Evolutionary conservation across 2,113 vertebrate genomes (phyloP).

Genomic region (Agapornis roseicollis): DNA sequence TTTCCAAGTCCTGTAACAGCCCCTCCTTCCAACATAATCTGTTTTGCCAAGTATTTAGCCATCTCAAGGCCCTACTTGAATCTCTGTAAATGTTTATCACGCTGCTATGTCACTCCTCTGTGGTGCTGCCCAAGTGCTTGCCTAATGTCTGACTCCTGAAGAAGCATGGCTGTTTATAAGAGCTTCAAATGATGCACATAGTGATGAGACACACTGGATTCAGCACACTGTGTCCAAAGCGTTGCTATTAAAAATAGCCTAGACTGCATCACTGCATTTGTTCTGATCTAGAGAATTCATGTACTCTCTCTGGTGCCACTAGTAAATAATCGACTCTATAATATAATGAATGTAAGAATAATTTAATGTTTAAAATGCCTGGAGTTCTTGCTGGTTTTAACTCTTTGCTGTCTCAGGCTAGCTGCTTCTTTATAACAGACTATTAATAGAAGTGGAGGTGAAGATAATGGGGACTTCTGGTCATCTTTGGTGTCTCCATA

Average conservation of each 20-base stretch:
- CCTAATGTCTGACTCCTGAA: conserved; percentile 2
- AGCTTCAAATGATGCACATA: conserved; percentile 7
- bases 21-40: conserved; percentile 67
- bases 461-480: background rate
- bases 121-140: conserved; percentile 1
- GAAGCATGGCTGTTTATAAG: conserved; percentile 47
- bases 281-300: conserved; percentile 6
- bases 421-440: background rate
- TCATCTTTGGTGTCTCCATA: background rate
- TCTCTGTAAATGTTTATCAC: conserved; percentile 44
- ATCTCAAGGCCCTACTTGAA: conserved; percentile 47
- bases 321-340: conserved; percentile 50
- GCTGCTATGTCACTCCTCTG: conserved; percentile 48
- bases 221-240: conserved; percentile 30
- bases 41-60: conserved; percentile 73
- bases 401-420: background rate
- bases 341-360: conserved; percentile 18
- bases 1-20: conserved; percentile 7
- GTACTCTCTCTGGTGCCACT: background rate
- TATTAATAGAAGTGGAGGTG: background rate
- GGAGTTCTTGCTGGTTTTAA: background rate
- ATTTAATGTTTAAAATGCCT: conserved; percentile 24
- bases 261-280: conserved; percentile 10
- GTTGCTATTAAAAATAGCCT: conserved; percentile 27
- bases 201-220: background rate